Evolutionary conservation across 2,113 vertebrate species (phyloP), one percentile per base, ranked within the genome.

Genomic region (Anoplopoma fimbria): DNA sequence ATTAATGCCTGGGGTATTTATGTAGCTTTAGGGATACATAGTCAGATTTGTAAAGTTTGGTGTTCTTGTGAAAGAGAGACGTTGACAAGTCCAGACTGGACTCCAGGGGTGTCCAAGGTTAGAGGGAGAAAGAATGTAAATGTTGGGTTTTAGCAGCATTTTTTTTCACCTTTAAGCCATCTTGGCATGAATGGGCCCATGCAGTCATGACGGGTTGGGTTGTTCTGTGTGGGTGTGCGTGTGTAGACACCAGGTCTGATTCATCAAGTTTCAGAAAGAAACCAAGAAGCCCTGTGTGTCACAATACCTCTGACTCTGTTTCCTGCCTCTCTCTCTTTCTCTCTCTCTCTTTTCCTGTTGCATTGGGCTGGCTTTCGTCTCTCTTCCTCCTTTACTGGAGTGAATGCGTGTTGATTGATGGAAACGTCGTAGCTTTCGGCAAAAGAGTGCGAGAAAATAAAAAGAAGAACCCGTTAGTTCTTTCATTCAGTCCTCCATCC

Each of bases 211-310:
- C 34, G 64, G 38, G 49, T 36, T 12, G 51, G 69, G 58, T 65
- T 25, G 74, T 38, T 42, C 62, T 64, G 62, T 76, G 42, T 73
- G 53, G 63, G 69, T 60, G 84, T 53, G 55, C 60, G 36, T 63
- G 83, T 63, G 77, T 73, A 64, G 75, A 81, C 61, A 67, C 40
- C 85, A 51, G 27, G 81, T 88, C 91, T 93, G 93, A 93, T 90
- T 94, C 93, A 94, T 92, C 89, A 90, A 87, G 87, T 89, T 91
- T 92, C 75, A 82, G 80, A 88, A 72, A 87, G 73, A 88, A 90
- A 86, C 60, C 65, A 79, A 89, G 87, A 91, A 91, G 81, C 88
- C 9, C 72, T 49, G 67, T 73, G 85, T 93, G 88, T 90, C 90
- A 91, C 91, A 93, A 93, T 81, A 79, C 58, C 49, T 82, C 86